These are phyloP conservation scores for Heliconius hortense DNA, from an alignment of 2,888 invertebrate genomes.

Conservation along the genomic window DNA sequence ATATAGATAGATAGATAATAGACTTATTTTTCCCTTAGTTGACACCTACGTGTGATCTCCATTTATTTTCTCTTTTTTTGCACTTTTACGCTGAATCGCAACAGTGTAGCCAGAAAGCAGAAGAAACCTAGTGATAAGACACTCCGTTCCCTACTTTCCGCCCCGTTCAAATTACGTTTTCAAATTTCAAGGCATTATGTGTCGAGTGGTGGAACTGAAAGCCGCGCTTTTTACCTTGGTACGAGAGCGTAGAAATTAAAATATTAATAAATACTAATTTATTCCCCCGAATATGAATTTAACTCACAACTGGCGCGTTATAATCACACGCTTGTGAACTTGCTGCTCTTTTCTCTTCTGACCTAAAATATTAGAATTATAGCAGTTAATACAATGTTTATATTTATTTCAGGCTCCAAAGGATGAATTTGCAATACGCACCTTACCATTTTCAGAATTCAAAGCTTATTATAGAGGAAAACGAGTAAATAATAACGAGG, in stretches of 20 bases:
- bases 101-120: too few species aligned
- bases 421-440: slow-evolving; percentile 76
- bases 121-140: too few species aligned
- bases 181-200: too few species aligned
- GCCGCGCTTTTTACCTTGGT: too few species aligned
- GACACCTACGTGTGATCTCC: too few species aligned
- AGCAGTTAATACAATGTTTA: background rate
- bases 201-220: too few species aligned
- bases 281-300: background rate
- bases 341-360: background rate
- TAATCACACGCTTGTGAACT: background rate
- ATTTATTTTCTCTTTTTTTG: background rate
- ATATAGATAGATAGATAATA: too few species aligned
- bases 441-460: slow-evolving; percentile 80
- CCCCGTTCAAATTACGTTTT: too few species aligned
- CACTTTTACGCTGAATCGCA: background rate
- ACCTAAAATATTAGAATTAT: background rate
- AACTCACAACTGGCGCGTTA: background rate
- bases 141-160: too few species aligned
- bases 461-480: slow-evolving; percentile 84
- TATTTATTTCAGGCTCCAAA: slow-evolving; percentile 73
- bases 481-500: slow-evolving; percentile 78
- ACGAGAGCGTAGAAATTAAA: too few species aligned
- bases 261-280: background rate
- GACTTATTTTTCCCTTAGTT: too few species aligned